A percentile compares a stretch with the other conserved stretches of the same genome.
Conservation (phyloP, 2,888 invertebrate genomes). For the Tethea ocularis region DNA sequence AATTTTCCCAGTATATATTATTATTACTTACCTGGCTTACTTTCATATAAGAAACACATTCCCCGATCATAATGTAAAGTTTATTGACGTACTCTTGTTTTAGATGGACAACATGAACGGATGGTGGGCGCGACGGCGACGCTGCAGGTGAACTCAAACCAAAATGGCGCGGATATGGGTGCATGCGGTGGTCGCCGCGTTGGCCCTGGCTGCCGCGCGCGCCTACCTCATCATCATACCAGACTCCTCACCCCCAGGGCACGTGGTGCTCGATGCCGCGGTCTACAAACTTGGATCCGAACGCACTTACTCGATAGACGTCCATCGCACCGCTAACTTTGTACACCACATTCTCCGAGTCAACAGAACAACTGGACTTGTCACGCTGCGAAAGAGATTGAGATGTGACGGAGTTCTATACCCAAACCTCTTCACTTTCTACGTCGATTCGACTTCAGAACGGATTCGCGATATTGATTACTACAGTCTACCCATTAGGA, state of each 20-base stretch:
- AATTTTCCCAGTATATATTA: too few relatives aligned
- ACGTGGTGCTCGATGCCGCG: slow-evolving; percentile 90
- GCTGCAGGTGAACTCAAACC: slow-evolving; percentile 66
- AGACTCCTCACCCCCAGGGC: slow-evolving; percentile 85
- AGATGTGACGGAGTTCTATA: slow-evolving; percentile 92
- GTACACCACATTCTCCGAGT: slow-evolving; percentile 91
- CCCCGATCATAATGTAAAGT: slow-evolving; percentile 2
- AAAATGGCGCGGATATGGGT: slow-evolving; percentile 59
- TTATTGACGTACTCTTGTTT: slow-evolving; percentile 33
- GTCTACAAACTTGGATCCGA: slow-evolving; percentile 92
- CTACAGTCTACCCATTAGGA: slow-evolving; percentile 90
- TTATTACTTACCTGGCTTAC: too few relatives aligned
- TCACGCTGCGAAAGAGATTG: slow-evolving; percentile 88
- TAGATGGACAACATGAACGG: slow-evolving; percentile 63
- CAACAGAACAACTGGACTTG: slow-evolving; percentile 88
- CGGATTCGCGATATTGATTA: slow-evolving; percentile 91
- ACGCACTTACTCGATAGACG: slow-evolving; percentile 90
- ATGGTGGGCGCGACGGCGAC: slow-evolving; percentile 67
- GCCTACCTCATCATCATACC: slow-evolving; percentile 85
- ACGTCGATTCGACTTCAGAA: slow-evolving; percentile 93
- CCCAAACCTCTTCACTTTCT: slow-evolving; percentile 93
- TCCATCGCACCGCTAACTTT: slow-evolving; percentile 91
- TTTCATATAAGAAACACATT: background rate
- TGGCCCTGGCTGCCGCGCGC: slow-evolving; percentile 58
- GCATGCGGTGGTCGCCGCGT: slow-evolving; percentile 55